Base-by-base conservation (phyloP, 1,140 invertebrate genomes). In the Wasmannia auropunctata region DNA sequence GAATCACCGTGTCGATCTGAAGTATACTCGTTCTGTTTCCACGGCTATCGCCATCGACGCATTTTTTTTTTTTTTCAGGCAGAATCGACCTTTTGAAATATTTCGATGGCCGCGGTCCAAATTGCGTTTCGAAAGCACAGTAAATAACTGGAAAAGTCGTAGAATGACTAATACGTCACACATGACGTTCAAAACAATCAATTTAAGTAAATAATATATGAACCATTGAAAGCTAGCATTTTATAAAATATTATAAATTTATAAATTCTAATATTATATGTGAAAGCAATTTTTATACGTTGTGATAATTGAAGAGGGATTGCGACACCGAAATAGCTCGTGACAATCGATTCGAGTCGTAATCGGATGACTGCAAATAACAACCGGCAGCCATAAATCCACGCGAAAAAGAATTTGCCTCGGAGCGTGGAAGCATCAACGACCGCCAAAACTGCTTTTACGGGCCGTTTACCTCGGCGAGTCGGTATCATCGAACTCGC, bases 1-100 rank as follows among this genome's bases (percentile, higher is more conserved):
- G 91, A 93, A 93, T 93, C 93, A 91, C 80, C 88, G 62, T 93
- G 88, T 92, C 91, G 92, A 93, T 92, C 88, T 87, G 83, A 91
- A 88, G 86, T 90, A 85, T 40, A 34, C 31, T 46, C 37, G 16
- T 11, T 10, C 34, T 51, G 60, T 86, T 88, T 72, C 40, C 51
- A 7, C 25, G 3, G 37, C 22, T 80, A 87, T 86, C 62, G 72
- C 74, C 86, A 79, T 88, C 88, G 34, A 1, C 86, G 22, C 34
- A 56, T 56, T 58, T 49, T 87, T 86, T 70, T 76, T 74, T 56
- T 58, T 49, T 87, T 86, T 70, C 81, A 43, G 49, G 43, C 34
- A n/a, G 51, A 86, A 69, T 34, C n/a, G n/a, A n/a, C n/a, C n/a
- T n/a, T n/a, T n/a, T n/a, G 1, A 46, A 46, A 75, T 60, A 2